Conservation (phyloP, 2,888 invertebrate genomes). For the Drosophila ustulata region DNA sequence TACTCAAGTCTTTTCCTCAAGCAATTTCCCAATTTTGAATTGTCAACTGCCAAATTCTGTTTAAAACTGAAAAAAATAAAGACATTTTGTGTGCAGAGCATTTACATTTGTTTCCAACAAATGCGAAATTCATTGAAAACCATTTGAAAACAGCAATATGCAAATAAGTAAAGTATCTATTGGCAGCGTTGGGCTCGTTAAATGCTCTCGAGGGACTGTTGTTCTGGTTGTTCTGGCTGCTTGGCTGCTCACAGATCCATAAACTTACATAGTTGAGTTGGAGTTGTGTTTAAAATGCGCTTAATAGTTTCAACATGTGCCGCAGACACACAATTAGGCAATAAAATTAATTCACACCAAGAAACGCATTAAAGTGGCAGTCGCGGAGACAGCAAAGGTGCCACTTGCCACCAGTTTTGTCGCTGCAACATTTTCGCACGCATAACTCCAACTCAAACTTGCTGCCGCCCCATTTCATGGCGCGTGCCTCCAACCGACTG, state of each 20-base stretch:
- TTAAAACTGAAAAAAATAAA: conserved; percentile 75
- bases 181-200: conserved; percentile 16
- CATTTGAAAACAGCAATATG: conserved; percentile 2
- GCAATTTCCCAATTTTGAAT: conserved; percentile 44
- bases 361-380: conserved; percentile 65
- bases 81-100: conserved; percentile 55
- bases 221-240: too few relatives aligned
- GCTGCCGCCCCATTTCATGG: conserved; percentile 50
- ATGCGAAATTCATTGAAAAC: conserved; percentile 40
- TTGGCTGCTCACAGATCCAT: conserved; percentile 39
- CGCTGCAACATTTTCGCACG: conserved; percentile 80
- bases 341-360: conserved; percentile 83
- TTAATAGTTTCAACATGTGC: conserved; percentile 85
- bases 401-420: conserved; percentile 27
- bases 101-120: conserved; percentile 1
- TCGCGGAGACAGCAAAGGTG: conserved; percentile 47
- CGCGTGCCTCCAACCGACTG: conserved; percentile 62
- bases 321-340: conserved; percentile 79
- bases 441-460: conserved; percentile 61
- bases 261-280: conserved; percentile 50
- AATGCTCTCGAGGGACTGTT: conserved; percentile 8
- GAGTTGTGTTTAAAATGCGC: conserved; percentile 70
- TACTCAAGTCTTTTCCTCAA: conserved; percentile 41
- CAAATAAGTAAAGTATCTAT: neutral
- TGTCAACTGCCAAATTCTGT: conserved; percentile 36